Conservation (phyloP, 2,113 vertebrate genomes). For the Naja naja region DNA sequence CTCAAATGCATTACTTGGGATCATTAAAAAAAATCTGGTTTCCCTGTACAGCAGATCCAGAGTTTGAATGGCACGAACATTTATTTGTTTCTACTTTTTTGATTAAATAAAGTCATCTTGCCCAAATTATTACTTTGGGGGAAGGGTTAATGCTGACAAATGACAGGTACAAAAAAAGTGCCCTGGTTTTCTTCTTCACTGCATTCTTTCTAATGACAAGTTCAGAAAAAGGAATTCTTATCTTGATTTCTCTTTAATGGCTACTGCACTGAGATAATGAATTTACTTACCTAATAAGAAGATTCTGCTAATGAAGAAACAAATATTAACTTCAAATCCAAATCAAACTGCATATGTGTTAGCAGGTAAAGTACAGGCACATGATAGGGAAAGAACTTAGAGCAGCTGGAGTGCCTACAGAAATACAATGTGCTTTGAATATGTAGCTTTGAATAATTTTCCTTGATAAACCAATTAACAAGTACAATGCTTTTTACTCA, state of each 20-base stretch:
- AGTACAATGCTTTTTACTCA: background rate
- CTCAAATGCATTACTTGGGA: background rate
- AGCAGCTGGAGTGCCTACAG: background rate
- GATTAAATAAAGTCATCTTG: background rate
- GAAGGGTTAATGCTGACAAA: background rate
- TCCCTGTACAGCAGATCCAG: background rate
- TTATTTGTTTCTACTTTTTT: background rate
- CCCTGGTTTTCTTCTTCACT: background rate
- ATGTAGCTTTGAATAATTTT: background rate
- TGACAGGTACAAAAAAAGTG: background rate
- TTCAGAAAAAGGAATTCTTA: background rate
- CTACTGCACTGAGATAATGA: background rate
- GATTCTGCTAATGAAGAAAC: background rate
- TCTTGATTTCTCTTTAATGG: background rate
- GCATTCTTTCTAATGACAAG: background rate
- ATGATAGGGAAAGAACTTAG: background rate
- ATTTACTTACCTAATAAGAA: background rate
- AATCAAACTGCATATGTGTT: conserved; percentile 2
- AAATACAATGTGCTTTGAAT: background rate
- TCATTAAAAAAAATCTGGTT: background rate
- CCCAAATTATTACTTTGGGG: background rate
- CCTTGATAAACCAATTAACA: background rate
- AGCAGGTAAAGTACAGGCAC: conserved; percentile 31
- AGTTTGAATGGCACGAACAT: background rate
- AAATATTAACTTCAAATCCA: background rate